These are phyloP conservation scores for Sclerodermus sp. DNA, from an alignment of 2,888 invertebrate species.

Conservation along the genomic window DNA sequence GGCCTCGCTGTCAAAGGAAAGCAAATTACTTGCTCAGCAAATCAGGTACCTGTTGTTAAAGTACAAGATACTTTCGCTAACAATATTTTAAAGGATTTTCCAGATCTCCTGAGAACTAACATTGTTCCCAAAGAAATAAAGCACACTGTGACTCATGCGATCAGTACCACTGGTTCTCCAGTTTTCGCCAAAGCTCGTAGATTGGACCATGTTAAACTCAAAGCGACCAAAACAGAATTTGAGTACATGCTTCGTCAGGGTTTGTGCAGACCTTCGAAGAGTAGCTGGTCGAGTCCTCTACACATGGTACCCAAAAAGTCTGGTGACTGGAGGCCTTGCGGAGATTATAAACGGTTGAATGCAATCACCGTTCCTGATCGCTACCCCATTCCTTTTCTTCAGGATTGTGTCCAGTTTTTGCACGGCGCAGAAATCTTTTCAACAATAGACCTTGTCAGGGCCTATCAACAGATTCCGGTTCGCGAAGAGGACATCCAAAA, in stretches of 20 bases:
- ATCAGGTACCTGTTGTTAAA: too few species aligned
- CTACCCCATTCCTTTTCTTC: conserved; percentile 7
- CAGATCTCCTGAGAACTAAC: too few species aligned
- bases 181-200: conserved; percentile 33
- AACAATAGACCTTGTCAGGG: conserved; percentile 6
- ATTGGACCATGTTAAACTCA: conserved; percentile 33
- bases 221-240: conserved; percentile 36
- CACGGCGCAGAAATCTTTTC: conserved; percentile 9
- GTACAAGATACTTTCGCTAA: too few species aligned
- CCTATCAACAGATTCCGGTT: too few species aligned
- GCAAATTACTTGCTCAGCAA: too few species aligned
- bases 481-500: too few species aligned
- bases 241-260: conserved; percentile 33
- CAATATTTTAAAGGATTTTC: too few species aligned
- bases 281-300: conserved; percentile 34
- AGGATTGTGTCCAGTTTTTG: conserved; percentile 6
- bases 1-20: too few species aligned
- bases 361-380: conserved; percentile 8
- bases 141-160: conserved; percentile 24
- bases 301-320: conserved; percentile 9
- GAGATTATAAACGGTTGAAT: conserved; percentile 12
- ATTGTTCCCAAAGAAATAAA: conserved; percentile 4
- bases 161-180: conserved; percentile 38
- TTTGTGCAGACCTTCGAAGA: conserved; percentile 31
- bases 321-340: conserved; percentile 11